Evolutionary conservation across 2,888 invertebrate species (phyloP).

Genomic region (Eristalis intricaria): DNA sequence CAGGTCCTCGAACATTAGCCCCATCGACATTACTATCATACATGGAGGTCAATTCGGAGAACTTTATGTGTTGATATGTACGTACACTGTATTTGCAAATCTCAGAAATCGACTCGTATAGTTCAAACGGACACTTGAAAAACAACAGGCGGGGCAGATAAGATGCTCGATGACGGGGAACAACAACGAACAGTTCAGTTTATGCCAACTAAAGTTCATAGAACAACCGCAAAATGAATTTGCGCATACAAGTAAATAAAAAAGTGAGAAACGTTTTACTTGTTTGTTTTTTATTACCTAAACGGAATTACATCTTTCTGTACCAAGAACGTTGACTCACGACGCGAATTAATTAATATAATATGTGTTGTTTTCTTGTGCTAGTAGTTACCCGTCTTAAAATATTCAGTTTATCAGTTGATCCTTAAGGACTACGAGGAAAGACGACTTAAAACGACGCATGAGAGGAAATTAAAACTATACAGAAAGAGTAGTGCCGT

Average conservation of each 20-base stretch:
- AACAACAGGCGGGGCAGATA: no score
- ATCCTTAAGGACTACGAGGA: not conserved
- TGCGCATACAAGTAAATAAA: not conserved
- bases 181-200: no score
- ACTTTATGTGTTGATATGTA: no score
- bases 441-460: conserved; percentile 34
- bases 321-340: not conserved
- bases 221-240: no score
- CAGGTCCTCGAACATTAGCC: no score
- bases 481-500: conserved; percentile 16
- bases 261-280: not conserved
- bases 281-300: conserved; percentile 23
- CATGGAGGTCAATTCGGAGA: no score
- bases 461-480: conserved; percentile 5
- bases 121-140: no score
- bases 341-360: not conserved
- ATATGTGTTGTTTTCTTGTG: conserved; percentile 15
- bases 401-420: not conserved
- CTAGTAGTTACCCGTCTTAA: conserved; percentile 22
- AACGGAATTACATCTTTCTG: conserved; percentile 22
- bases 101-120: no score
- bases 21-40: no score
- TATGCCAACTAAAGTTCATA: no score
- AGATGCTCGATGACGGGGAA: no score
- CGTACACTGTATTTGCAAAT: no score